Evolutionary conservation across 1,140 invertebrate genomes (phyloP).

Genomic region (Zaprionus nigranus): DNA sequence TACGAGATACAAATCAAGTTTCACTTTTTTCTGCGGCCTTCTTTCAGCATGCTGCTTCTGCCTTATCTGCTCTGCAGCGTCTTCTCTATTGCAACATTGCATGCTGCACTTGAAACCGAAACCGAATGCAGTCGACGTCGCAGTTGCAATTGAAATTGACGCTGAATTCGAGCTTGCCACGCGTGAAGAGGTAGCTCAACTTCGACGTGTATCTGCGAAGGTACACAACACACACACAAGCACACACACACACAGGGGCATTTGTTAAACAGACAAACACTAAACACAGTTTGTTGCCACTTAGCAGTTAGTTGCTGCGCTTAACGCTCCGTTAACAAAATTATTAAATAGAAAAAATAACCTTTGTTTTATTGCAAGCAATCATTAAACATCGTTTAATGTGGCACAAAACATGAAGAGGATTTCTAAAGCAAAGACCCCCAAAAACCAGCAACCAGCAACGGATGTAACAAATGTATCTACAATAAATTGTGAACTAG

Average conservation of each 20-base stretch:
- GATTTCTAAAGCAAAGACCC: constrained; percentile 54
- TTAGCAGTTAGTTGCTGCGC: constrained; percentile 50
- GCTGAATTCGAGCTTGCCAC: constrained; percentile 61
- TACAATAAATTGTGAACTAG: constrained; percentile 35
- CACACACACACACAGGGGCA: constrained; percentile 20
- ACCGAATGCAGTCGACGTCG: constrained; percentile 3
- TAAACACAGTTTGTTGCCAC: constrained; percentile 72
- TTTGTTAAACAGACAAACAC: constrained; percentile 43
- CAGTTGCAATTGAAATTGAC: constrained; percentile 13
- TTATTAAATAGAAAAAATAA: constrained; percentile 26
- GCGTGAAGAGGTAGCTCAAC: constrained; percentile 58
- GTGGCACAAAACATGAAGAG: constrained; percentile 47
- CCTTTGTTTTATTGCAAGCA: constrained; percentile 51
- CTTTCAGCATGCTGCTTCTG: constrained; percentile 17
- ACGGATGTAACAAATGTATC: constrained; percentile 53
- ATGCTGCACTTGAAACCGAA: constrained; percentile 74
- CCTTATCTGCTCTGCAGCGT: neutral
- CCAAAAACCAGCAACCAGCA: constrained; percentile 36
- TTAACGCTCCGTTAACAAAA: constrained; percentile 73
- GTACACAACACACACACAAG: too few relatives aligned
- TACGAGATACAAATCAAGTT: constrained; percentile 59
- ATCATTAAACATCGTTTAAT: constrained; percentile 72
- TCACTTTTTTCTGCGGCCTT: constrained; percentile 68
- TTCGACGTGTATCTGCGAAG: neutral
- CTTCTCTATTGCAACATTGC: constrained; percentile 71